Base-by-base conservation (phyloP, 2,888 invertebrate genomes). In the Gymnocheta viridis region DNA sequence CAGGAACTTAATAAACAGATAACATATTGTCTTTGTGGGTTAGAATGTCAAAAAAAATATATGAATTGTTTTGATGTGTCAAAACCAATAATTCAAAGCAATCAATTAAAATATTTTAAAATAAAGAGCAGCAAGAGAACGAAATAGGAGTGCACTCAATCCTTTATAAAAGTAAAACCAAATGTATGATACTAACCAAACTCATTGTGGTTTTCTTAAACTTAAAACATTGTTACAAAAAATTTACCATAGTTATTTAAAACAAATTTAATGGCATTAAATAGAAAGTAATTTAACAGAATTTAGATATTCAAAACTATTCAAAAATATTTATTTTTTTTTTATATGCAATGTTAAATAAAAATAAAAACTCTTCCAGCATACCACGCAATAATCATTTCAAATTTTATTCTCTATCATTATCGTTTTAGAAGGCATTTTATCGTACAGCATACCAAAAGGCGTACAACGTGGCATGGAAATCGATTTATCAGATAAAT, bases 391-490 rank as follows among this genome's bases (percentile, higher is more conserved):
- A 38, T 60, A 38, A 22, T 2, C 9, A 1, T 38, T 10, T 6
- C 1, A n/a, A 32, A 58, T 74, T 74, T 72, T 54, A 35, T 47
- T 44, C 0, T 47, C 47, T 60, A 2, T 47, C 14, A 58, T 5
- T 47, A 4, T 35, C 22, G 35, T 70, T 70, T 47, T 60, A 96
- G 96, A 96, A 90, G 96, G 96, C 70, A 93, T 97, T 82, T 91
- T 96, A 86, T 95, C 96, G 86, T 97, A 97, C 92, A 94, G 95
- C 87, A 95, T 96, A 93, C 95, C 96, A 35, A 95, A 95, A 91
- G 96, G 96, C 87, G 93, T 94, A 82, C 93, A 94, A 82, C 94
- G 95, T 90, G 94, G 95, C 73, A 93, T 94, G 73, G 96, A 96
- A 90, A 93, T 96, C 88, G 96, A 96, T 92, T 93, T 96, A 67